Percentiles rank a stretch among this genome's conserved stretches.
Evolutionary conservation across 2,888 invertebrate genomes (phyloP).

Genomic region (Zaprionus lineosus): DNA sequence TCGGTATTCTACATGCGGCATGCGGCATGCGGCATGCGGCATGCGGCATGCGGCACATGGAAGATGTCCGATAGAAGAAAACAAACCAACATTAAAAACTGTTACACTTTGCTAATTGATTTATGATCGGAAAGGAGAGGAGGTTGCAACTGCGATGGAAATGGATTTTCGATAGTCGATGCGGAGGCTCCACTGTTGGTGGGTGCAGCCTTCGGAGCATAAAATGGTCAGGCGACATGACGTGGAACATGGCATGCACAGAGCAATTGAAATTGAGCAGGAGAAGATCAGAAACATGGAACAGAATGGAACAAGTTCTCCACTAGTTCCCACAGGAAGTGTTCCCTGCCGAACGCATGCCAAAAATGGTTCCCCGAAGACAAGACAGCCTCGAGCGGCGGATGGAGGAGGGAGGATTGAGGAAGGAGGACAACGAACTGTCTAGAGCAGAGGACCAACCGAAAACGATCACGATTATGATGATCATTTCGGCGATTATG

Average conservation of each 20-base stretch:
- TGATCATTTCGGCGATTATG: constrained; percentile 67
- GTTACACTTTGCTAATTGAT: constrained; percentile 67
- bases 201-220: constrained; percentile 48
- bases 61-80: constrained; percentile 9
- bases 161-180: constrained; percentile 28
- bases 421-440: constrained; percentile 6
- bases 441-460: too few species aligned
- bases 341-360: constrained; percentile 70
- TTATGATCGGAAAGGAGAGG: constrained; percentile 50
- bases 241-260: constrained; percentile 35
- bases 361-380: constrained; percentile 72
- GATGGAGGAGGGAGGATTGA: constrained; percentile 23
- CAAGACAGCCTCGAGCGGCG: constrained; percentile 54
- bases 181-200: constrained; percentile 28
- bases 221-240: constrained; percentile 49
- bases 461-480: constrained; percentile 73
- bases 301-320: constrained; percentile 52
- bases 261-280: constrained; percentile 9
- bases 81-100: constrained; percentile 37
- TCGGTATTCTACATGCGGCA: constrained; percentile 37
- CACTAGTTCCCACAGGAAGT: constrained; percentile 73
- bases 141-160: constrained; percentile 38
- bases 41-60: constrained; percentile 6
- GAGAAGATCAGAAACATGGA: constrained; percentile 17
- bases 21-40: not conserved